phyloP scores from a whole-genome alignment of 2,888 invertebrate species.

The Icerya purchasi region DNA sequence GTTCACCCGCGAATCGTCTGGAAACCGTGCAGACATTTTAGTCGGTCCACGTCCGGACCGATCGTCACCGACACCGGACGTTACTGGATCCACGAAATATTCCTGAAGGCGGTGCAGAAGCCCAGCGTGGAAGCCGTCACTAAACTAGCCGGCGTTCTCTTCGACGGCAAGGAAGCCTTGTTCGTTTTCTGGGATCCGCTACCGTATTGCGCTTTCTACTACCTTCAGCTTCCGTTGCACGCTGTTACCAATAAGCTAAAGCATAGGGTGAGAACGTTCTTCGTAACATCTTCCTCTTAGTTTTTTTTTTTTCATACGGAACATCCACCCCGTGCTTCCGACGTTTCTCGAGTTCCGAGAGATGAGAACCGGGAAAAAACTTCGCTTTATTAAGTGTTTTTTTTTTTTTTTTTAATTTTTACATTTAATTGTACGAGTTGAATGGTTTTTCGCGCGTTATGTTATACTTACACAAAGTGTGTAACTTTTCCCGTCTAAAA shows the following conservation, averaged over 20 bases:
- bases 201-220: slow-evolving; percentile 68
- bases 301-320: too few species aligned
- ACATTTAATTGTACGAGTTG: too few species aligned
- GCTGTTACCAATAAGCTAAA: slow-evolving; percentile 33
- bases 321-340: too few species aligned
- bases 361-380: too few species aligned
- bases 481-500: too few species aligned
- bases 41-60: slow-evolving; percentile 32
- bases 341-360: too few species aligned
- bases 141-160: slow-evolving; percentile 39
- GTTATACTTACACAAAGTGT: too few species aligned
- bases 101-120: slow-evolving; percentile 29
- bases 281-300: too few species aligned
- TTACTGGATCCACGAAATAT: slow-evolving; percentile 38
- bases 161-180: slow-evolving; percentile 57
- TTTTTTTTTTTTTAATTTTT: too few species aligned
- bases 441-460: too few species aligned
- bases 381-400: too few species aligned
- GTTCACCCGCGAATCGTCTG: slow-evolving; percentile 41
- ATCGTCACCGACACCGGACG: slow-evolving; percentile 30
- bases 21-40: slow-evolving; percentile 38
- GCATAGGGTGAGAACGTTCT: background rate
- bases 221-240: slow-evolving; percentile 48
- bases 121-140: slow-evolving; percentile 32
- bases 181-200: slow-evolving; percentile 68